Evolutionary conservation across 2,113 vertebrate species (phyloP).

Genomic region (Sinocyclocheilus anophthalmus): DNA sequence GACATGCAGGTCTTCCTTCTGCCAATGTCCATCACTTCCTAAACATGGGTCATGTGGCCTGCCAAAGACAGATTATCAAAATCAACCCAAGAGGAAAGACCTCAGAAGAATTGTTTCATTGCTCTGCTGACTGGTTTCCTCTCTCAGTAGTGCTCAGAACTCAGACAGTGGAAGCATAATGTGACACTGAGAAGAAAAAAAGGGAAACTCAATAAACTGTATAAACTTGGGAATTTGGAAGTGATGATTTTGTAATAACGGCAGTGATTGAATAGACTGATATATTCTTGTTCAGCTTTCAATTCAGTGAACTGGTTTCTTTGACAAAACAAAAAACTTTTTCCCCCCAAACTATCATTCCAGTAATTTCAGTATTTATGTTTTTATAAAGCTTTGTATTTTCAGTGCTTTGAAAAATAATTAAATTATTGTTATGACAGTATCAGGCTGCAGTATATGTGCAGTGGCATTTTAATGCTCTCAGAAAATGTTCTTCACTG

Average conservation of each 20-base stretch:
- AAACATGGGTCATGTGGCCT: constrained; percentile 28
- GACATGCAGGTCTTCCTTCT: constrained; percentile 18
- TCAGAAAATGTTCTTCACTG: background rate
- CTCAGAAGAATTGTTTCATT: background rate
- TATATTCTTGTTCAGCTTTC: background rate
- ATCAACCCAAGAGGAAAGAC: background rate
- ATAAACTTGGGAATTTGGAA: background rate
- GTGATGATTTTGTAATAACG: constrained; percentile 2
- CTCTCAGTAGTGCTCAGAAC: background rate
- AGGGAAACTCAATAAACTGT: background rate
- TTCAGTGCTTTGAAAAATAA: background rate
- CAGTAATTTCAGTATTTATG: background rate
- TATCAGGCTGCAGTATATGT: background rate
- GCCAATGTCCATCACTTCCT: constrained; percentile 31
- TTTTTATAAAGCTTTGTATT: background rate
- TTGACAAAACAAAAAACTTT: background rate
- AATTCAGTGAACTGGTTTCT: background rate
- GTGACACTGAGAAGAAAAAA: background rate
- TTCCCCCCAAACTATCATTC: background rate
- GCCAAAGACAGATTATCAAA: constrained; percentile 9
- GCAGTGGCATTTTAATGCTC: background rate
- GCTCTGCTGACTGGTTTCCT: constrained; percentile 43
- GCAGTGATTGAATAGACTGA: background rate
- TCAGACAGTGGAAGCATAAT: background rate
- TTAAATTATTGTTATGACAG: background rate